phyloP scores from a whole-genome alignment of 2,888 invertebrate species.

The Chydorus sphaericus region DNA sequence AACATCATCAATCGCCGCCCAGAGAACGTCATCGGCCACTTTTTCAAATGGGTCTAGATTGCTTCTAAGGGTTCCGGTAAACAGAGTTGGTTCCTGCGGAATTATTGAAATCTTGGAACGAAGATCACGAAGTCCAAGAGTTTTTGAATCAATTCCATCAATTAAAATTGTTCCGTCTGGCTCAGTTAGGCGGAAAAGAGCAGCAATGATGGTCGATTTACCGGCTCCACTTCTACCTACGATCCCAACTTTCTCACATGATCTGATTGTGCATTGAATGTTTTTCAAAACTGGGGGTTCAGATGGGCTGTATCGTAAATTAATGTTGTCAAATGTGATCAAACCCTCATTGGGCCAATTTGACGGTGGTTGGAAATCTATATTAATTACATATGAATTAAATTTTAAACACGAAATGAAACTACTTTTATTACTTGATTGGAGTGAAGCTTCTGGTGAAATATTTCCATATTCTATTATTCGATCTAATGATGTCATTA shows the following conservation, averaged over 20 bases:
- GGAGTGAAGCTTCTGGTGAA: constrained; percentile 49
- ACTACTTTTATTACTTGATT: no score
- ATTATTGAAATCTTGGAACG: constrained; percentile 32
- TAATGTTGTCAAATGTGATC: constrained; percentile 21
- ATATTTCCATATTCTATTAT: constrained; percentile 61
- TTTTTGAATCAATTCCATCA: constrained; percentile 51
- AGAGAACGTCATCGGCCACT: constrained; percentile 22
- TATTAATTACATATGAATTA: no score
- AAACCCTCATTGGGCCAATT: constrained; percentile 30
- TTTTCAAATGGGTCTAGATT: constrained; percentile 30
- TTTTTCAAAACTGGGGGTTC: constrained; percentile 34
- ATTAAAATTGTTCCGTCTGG: constrained; percentile 64
- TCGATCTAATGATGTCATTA: constrained; percentile 81
- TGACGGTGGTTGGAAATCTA: constrained; percentile 31
- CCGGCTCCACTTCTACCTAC: constrained; percentile 75
- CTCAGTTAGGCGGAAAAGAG: constrained; percentile 63
- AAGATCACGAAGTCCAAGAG: constrained; percentile 45
- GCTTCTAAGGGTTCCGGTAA: constrained; percentile 27
- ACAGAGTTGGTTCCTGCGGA: constrained; percentile 32
- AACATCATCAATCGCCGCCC: constrained; percentile 12
- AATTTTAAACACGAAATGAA: no score
- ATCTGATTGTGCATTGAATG: constrained; percentile 29
- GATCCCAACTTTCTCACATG: constrained; percentile 45
- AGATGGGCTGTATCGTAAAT: constrained; percentile 27
- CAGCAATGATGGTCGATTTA: constrained; percentile 60